A percentile compares a stretch with the other conserved stretches of the same genome.
Evolutionary conservation across 2,113 vertebrate species (phyloP).

Genomic region (Nipponia nippon): DNA sequence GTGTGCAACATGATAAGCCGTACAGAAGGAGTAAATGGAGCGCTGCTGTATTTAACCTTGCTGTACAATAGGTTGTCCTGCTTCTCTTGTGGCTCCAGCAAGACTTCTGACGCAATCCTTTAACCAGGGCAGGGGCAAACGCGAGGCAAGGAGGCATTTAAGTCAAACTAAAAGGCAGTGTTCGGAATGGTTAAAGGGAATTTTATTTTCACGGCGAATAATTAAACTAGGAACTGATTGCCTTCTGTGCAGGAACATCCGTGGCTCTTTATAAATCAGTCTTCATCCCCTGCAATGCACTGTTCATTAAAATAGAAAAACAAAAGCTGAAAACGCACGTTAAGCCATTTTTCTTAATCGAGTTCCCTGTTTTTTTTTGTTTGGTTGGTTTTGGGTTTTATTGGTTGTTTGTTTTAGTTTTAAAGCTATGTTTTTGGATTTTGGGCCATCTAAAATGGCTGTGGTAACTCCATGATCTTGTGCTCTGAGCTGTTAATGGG

Average conservation of each 20-base stretch:
- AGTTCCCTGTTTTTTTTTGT: background rate
- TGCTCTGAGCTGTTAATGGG: background rate
- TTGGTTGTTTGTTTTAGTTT: background rate
- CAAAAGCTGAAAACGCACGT: background rate
- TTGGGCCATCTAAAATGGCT: background rate
- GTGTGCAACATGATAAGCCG: background rate
- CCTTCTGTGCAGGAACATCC: conserved; percentile 6
- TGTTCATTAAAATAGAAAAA: background rate
- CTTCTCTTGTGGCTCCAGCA: background rate
- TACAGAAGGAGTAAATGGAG: background rate
- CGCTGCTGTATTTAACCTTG: background rate
- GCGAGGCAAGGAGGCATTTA: background rate
- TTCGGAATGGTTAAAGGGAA: background rate
- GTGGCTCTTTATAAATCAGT: background rate
- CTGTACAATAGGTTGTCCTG: background rate
- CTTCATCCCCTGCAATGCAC: background rate
- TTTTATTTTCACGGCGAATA: conserved; percentile 35
- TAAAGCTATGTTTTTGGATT: background rate
- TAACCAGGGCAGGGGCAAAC: background rate
- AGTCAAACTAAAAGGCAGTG: background rate
- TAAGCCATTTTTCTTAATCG: background rate
- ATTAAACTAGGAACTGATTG: conserved; percentile 25
- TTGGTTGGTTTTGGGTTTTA: too few species aligned
- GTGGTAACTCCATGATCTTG: background rate
- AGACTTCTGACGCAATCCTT: background rate